Conservation (phyloP, 2,113 vertebrate species). For the Percina caprodes region DNA sequence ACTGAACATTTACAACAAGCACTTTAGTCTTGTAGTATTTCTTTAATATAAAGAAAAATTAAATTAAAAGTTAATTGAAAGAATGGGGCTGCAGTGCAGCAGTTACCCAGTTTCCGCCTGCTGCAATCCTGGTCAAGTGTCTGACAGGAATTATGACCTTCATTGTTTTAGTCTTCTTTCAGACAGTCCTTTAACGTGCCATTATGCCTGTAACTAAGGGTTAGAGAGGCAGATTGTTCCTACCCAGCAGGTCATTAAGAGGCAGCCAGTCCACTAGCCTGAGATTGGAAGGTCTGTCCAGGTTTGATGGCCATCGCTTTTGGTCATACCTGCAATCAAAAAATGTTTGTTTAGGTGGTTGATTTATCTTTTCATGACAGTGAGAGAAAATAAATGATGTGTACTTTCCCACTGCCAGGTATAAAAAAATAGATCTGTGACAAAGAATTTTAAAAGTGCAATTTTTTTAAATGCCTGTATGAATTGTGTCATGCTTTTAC, state of each 20-base stretch:
- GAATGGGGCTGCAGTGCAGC: not conserved
- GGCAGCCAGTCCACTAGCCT: constrained; percentile 65
- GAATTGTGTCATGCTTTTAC: constrained; percentile 18
- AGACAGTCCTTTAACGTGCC: not conserved
- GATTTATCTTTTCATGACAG: not conserved
- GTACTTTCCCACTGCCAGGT: not conserved
- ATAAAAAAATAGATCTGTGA: not conserved
- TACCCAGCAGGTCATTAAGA: constrained; percentile 73
- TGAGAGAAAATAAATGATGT: not conserved
- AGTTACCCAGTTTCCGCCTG: not conserved
- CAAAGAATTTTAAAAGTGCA: not conserved
- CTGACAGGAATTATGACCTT: constrained; percentile 10
- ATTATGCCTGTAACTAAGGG: not conserved
- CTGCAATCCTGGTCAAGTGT: not conserved
- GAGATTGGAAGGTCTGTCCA: constrained; percentile 66
- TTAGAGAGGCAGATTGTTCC: not conserved
- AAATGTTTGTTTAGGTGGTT: not conserved
- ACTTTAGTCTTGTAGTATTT: not conserved
- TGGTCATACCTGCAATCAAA: constrained; percentile 58
- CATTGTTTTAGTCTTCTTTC: constrained; percentile 1
- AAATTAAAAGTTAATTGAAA: not conserved
- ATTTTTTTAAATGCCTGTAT: not conserved
- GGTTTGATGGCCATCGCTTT: constrained; percentile 53
- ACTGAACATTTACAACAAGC: not conserved
- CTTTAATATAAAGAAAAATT: not conserved